These are phyloP conservation scores for Mycogona germanica DNA, from an alignment of 2,888 invertebrate species.

Conservation along the genomic window DNA sequence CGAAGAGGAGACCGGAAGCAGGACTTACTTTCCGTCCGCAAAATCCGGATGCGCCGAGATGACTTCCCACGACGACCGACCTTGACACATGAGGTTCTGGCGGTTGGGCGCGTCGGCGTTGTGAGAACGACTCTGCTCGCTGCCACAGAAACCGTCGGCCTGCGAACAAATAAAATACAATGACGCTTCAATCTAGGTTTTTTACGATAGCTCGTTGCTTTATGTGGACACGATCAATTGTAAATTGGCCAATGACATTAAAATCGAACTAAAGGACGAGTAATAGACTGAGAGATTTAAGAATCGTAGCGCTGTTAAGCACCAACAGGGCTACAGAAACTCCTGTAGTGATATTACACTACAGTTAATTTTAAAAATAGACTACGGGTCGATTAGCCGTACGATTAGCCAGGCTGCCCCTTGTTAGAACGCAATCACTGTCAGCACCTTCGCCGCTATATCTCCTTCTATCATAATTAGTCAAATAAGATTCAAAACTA, in stretches of 20 bases:
- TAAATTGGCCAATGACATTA: background rate
- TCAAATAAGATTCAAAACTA: no score
- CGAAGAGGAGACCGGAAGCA: background rate
- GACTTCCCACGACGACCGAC: slow-evolving; percentile 31
- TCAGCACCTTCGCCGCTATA: no score
- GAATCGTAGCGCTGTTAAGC: no score
- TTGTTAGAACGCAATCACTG: no score
- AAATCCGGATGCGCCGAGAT: slow-evolving; percentile 24
- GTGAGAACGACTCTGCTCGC: slow-evolving; percentile 24
- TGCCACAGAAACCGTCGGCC: slow-evolving; percentile 32
- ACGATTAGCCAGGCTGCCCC: no score
- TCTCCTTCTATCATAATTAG: no score
- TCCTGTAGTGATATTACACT: no score
- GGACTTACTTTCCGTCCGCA: slow-evolving; percentile 2
- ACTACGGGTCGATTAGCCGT: no score
- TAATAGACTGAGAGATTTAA: no score
- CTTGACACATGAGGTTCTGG: slow-evolving; percentile 32
- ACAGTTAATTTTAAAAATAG: no score
- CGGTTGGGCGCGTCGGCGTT: slow-evolving; percentile 31
- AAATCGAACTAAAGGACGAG: no score
- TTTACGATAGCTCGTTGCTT: background rate
- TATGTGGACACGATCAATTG: background rate
- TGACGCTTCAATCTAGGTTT: background rate
- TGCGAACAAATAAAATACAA: slow-evolving; percentile 16
- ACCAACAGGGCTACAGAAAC: no score